Evolutionary conservation across 2,113 vertebrate genomes (phyloP), one percentile per base, ranked within the genome.

Genomic region (Saccopteryx bilineata): DNA sequence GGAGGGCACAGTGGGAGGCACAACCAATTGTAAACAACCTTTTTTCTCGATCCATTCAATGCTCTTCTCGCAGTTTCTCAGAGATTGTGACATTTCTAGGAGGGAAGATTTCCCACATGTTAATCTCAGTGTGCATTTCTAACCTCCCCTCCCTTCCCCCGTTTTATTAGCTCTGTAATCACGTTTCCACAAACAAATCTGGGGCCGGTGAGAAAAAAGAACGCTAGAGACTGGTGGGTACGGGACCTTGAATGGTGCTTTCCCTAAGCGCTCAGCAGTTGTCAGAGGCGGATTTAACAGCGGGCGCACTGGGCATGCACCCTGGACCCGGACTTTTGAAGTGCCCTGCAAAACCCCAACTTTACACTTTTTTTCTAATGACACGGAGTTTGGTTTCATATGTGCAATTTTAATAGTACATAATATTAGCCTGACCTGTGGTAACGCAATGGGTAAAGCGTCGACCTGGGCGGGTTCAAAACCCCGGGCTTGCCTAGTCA

Each of bases 21-120:
- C 1, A 4, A 65, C 24, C 3, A 12, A 66, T 28, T 72, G 50
- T 80, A 6, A 5, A 60, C 80, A 85, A 52, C 60, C 18, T 14
- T 96, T 94, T 86, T 71, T 58, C 74, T 26, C 60, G 56, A 93
- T 39, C 48, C 33, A 79, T 90, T 93, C 79, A 93, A 31, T 90
- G 15, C 5, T 65, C 50, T 93, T 52, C 9, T 63, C 3, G 8
- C 8, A 72, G 66, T 93, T 90, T 90, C 72, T 65, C 5, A 1
- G 60, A 0, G 1, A 52, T 56, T 90, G 79, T 2, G 26, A 76
- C 54, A 75, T 2, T 54, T n/a, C 46, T 26, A 83, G 66, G 54
- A 92, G 46, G 54, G 54, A 71, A 89, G 19, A 56, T 83, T 89
- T 65, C 54, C 7, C 0, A 1, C 23, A 9, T 56, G 33, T 93